Evolutionary conservation across 2,888 invertebrate genomes (phyloP), one percentile per base, ranked within the genome.

Genomic region (Heliothis peltigera): DNA sequence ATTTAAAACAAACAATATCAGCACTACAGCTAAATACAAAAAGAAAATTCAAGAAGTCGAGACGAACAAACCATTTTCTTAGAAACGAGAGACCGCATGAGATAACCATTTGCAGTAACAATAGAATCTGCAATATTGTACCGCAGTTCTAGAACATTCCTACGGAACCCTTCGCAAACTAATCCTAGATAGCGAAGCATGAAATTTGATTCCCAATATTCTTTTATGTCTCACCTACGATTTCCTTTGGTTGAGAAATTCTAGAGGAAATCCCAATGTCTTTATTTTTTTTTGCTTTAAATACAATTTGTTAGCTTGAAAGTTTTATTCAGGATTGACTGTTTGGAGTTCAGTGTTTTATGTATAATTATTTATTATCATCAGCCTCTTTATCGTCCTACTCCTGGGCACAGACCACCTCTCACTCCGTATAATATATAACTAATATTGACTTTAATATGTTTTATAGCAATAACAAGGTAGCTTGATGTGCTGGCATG

Each of bases 201-300:
- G 76, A 76, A 76, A 76, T 76, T 76, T 64, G 58, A 72, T 72
- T 65, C 60, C 57, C 60, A 65, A 44, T 58, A 62, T 55, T 48
- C 55, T 65, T 72, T 76, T 75, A 68, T 59, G 42, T 56, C 35
- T 57, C 60, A 67, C 60, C 68, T 71, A 60, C 60, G 67, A 65
- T 68, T 57, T 67, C 57, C 28, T 60, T 48, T 60, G 58, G 54
- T 63, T 58, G 53, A 60, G 35, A 61, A 32, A 64, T 55, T 52
- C 53, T 46, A 18, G 12, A 60, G 35, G 58, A 32, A 64, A 55
- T 52, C 53, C 28, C 17, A 5, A 46, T 55, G 48, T 53, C 35
- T 55, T 60, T 39, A 65, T 39, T 59, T 71, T 59, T 71, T 61
- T 39, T 28, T 47, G 58, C 61, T 42, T 19, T 43, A 55, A 32